A percentile compares a stretch with the other conserved stretches of the same genome.
These are phyloP conservation scores for Streptopelia turtur DNA, from an alignment of 2,797 vertebrate species.

Conservation along the genomic window DNA sequence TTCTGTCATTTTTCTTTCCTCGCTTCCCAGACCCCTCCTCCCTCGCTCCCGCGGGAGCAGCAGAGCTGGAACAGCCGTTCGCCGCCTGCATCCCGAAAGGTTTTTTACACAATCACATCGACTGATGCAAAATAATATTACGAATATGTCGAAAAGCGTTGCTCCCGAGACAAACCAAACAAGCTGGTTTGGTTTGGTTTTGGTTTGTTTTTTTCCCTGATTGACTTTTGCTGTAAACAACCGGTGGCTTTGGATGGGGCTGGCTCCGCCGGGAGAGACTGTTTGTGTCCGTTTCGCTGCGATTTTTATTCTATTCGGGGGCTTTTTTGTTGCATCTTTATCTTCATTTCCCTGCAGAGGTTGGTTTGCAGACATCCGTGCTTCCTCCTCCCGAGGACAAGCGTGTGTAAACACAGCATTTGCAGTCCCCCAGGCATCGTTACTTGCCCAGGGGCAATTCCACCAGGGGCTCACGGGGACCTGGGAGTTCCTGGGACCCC, in stretches of 20 bases:
- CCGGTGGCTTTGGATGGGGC: not conserved
- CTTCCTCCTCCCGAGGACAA: not conserved
- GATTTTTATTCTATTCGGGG: not conserved
- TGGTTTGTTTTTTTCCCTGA: not conserved
- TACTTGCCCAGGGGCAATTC: no score
- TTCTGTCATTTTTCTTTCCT: not conserved
- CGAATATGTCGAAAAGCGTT: not conserved
- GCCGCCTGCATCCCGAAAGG: not conserved
- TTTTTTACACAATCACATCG: not conserved
- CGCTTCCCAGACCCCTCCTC: not conserved
- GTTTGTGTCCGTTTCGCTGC: not conserved
- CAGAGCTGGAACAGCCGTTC: not conserved
- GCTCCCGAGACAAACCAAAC: not conserved
- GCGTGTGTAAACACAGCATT: not conserved
- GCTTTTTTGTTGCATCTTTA: not conserved
- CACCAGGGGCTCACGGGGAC: no score
- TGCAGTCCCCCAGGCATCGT: not conserved
- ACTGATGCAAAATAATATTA: not conserved
- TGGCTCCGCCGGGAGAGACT: not conserved
- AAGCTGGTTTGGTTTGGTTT: no score
- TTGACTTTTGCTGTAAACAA: not conserved
- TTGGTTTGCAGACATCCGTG: accelerated
- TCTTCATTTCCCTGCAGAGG: not conserved
- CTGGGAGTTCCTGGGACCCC: not conserved
- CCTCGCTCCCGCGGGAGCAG: not conserved